Conservation (phyloP, 2,113 vertebrate genomes). For the Protomyctophum bolini region DNA sequence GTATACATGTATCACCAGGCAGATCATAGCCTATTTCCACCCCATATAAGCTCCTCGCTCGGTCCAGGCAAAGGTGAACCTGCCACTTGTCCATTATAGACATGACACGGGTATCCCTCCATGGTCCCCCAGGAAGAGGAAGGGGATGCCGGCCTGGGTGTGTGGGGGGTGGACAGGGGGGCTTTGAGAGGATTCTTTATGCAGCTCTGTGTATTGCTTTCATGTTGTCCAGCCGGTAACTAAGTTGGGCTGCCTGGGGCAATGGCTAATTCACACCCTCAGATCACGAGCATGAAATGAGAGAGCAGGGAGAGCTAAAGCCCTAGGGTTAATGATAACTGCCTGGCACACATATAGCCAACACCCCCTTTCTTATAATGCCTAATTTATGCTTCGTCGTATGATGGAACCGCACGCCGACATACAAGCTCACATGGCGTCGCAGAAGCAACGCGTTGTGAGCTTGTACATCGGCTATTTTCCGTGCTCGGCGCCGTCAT, state of each 20-base stretch:
- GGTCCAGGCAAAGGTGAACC: conserved; percentile 63
- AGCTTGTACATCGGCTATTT: too few relatives aligned
- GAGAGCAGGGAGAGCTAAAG: conserved; percentile 76
- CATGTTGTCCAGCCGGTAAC: conserved; percentile 82
- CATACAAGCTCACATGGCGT: too few relatives aligned
- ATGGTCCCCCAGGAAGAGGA: conserved; percentile 54
- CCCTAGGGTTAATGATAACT: conserved; percentile 80
- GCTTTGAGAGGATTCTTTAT: conserved; percentile 80
- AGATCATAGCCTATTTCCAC: conserved; percentile 60
- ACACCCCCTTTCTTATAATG: too few relatives aligned
- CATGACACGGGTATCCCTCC: conserved; percentile 60
- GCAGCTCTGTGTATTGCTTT: conserved; percentile 82
- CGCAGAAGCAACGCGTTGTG: too few relatives aligned
- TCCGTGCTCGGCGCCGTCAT: too few relatives aligned
- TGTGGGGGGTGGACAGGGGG: conserved; percentile 34
- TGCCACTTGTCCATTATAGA: conserved; percentile 63
- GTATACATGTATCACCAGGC: conserved; percentile 22
- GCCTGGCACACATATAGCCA: conserved; percentile 59
- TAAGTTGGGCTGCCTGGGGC: conserved; percentile 76
- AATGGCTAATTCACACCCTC: conserved; percentile 81
- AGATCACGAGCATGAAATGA: conserved; percentile 86
- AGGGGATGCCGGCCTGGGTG: conserved; percentile 36
- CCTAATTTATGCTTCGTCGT: too few relatives aligned
- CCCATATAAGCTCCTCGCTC: conserved; percentile 37
- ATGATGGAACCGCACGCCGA: too few relatives aligned